Evolutionary conservation across 64 coral and sea anemone species (phyloP), one percentile per base, ranked within the genome.

Genomic region (Stylophora pistillata): DNA sequence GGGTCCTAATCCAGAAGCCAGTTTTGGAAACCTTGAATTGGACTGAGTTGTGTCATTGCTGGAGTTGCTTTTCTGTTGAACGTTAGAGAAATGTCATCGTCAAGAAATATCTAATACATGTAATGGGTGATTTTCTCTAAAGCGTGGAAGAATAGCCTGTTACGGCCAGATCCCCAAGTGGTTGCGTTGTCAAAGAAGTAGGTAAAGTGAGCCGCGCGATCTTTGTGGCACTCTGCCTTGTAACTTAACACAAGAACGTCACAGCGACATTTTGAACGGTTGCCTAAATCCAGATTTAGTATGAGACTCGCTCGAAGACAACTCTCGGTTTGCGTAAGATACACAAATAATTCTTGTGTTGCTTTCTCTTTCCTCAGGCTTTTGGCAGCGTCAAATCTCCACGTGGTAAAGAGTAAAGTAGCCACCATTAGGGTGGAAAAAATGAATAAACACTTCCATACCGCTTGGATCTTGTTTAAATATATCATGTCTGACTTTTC

Each of bases 221-320:
- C 9, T 30, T 71, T 15, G 9, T 2, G 4, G 63, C 82, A 85
- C 25, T 70, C 26, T 23, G 2, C 52, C 15, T 56, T 68, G 10
- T 71, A 85, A 20, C 82, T 85, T 53, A 85, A 53, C 1, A 85
- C 82, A 18, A 85, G 53, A 2, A 85, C 82, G 16, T 85, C 82
- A 30, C 82, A 85, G 27, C 34, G 62, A 31, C 82, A 85, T 70
- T 30, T 68, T 18, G 13, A 52, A 25, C 23, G 23, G 5, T 59
- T 16, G 9, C 9, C 6, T 25, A 85, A 56, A 26, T 56, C 37
- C 26, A 70, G 61, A 41, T 23, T 69, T 53, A 30, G 10, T 15
- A 52, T 25, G 11, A 85, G 31, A 17, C n/a, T 15, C 52, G 18
- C 23, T 30, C 17, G n/a, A 15, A 85, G 61, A 30, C 82, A 85